phyloP scores from a whole-genome alignment of 2,888 invertebrate genomes.

The Tipula confusa region DNA sequence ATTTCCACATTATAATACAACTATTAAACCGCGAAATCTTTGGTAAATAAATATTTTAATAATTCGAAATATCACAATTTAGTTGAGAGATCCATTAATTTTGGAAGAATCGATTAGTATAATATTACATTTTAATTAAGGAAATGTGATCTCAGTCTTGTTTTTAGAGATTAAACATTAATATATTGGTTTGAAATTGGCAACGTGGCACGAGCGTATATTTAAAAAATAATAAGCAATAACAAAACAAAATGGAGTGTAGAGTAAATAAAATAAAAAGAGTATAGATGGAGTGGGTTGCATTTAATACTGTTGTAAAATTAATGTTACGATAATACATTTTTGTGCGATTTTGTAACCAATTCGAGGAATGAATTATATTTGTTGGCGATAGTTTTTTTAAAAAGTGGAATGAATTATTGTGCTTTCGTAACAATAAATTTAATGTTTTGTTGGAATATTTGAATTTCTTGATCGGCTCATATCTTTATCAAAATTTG shows the following conservation, averaged over 20 bases:
- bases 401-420: not conserved
- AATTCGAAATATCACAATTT: constrained; percentile 15
- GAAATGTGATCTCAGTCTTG: not conserved
- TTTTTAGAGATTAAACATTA: not conserved
- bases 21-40: not conserved
- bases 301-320: not conserved
- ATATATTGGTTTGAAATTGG: not conserved
- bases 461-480: too few species aligned
- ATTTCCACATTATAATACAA: not conserved
- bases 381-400: not conserved
- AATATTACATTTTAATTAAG: not conserved
- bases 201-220: not conserved
- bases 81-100: not conserved
- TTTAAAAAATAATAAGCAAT: not conserved
- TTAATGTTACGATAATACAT: not conserved
- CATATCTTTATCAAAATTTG: too few species aligned
- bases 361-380: not conserved
- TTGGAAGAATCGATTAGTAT: not conserved
- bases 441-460: not conserved
- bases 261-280: not conserved
- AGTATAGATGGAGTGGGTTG: not conserved
- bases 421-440: not conserved
- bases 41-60: not conserved
- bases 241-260: not conserved
- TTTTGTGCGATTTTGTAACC: not conserved